Evolutionary conservation across 2,888 invertebrate species (phyloP).

Genomic region (Ormyrus thymus): DNA sequence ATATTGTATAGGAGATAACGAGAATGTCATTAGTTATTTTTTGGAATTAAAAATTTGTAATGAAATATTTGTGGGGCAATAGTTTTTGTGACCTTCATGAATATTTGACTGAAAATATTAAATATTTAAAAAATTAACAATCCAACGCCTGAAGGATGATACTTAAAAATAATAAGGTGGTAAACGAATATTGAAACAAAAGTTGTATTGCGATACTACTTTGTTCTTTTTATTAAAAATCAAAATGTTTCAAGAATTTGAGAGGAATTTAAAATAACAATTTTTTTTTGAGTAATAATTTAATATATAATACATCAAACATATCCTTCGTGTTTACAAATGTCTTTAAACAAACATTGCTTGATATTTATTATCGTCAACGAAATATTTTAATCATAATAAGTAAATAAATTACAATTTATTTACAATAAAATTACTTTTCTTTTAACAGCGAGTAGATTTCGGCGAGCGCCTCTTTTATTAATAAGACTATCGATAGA

Average conservation of each 20-base stretch:
- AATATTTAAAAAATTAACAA: no score
- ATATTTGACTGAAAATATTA: no score
- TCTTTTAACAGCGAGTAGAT: conserved; percentile 38
- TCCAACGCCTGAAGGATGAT: no score
- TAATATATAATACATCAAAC: conserved; percentile 36
- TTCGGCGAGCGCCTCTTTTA: conserved; percentile 46
- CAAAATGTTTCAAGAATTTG: not conserved
- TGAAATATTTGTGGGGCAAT: no score
- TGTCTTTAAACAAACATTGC: conserved; percentile 22
- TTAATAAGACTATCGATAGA: conserved; percentile 31
- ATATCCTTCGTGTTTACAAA: conserved; percentile 27
- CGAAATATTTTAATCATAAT: not conserved
- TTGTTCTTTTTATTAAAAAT: no score
- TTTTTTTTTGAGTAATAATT: conserved; percentile 24
- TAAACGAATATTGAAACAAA: no score
- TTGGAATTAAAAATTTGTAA: no score
- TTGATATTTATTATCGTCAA: not conserved
- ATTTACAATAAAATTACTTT: conserved; percentile 48
- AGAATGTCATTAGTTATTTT: no score
- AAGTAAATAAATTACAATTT: conserved; percentile 15
- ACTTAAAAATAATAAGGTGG: no score
- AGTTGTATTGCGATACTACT: no score
- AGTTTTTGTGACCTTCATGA: no score
- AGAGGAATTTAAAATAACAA: not conserved
- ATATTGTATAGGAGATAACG: no score